A percentile compares a stretch with the other conserved stretches of the same genome.
Conservation (phyloP, 2,888 invertebrate genomes). For the Argynnis bischoffii region DNA sequence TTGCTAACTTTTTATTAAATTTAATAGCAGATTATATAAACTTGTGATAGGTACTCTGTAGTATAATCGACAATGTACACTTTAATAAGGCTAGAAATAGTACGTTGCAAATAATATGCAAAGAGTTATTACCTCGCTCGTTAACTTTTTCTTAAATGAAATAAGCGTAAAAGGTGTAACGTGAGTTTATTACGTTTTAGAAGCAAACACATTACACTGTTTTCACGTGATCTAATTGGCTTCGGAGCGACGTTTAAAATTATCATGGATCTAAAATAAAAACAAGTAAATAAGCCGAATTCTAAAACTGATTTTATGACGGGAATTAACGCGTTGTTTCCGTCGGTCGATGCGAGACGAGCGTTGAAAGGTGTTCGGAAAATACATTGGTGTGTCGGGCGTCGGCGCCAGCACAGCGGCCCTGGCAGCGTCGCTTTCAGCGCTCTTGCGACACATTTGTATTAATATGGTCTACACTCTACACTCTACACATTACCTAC, state of each 20-base stretch:
- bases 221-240: constrained; percentile 78
- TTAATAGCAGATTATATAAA: constrained; percentile 6
- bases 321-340: constrained; percentile 83
- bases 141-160: constrained; percentile 20
- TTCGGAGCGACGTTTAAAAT: constrained; percentile 75
- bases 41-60: not conserved
- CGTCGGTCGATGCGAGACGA: constrained; percentile 80
- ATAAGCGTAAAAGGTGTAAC: constrained; percentile 26
- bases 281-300: constrained; percentile 82
- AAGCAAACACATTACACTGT: constrained; percentile 47
- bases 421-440: constrained; percentile 56
- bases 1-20: not conserved
- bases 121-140: constrained; percentile 2
- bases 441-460: constrained; percentile 64
- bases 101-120: not conserved
- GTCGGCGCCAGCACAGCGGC: constrained; percentile 49
- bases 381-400: constrained; percentile 67
- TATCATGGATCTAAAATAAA: constrained; percentile 80
- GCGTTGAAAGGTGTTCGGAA: constrained; percentile 80
- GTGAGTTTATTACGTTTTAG: constrained; percentile 36
- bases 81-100: constrained; percentile 1
- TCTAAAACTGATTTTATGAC: constrained; percentile 82
- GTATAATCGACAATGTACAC: no score
- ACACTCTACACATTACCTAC: constrained; percentile 5
- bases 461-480: constrained; percentile 29